Evolutionary conservation across 2,888 invertebrate genomes (phyloP).

Genomic region (Icerya purchasi): DNA sequence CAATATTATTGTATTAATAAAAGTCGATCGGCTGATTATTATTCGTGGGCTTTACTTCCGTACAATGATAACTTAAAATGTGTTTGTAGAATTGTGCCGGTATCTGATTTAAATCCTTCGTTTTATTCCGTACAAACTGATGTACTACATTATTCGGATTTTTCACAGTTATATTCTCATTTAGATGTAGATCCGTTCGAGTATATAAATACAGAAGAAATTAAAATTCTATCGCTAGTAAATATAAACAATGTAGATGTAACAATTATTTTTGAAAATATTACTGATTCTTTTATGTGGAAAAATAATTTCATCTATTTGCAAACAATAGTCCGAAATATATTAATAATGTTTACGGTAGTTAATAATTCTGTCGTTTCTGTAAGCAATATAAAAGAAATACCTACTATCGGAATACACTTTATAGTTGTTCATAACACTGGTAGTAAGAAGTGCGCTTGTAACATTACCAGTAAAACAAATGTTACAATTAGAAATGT

Average conservation of each 20-base stretch:
- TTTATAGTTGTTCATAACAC: slow-evolving; percentile 12
- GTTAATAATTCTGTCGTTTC: background rate
- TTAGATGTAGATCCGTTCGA: background rate
- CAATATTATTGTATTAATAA: background rate
- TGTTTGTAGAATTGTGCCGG: background rate
- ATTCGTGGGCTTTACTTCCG: background rate
- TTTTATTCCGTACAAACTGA: background rate
- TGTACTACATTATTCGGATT: background rate
- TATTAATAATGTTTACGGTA: background rate
- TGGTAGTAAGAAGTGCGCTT: slow-evolving; percentile 11
- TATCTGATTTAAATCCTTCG: background rate
- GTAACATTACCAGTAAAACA: slow-evolving; percentile 5
- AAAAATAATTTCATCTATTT: background rate
- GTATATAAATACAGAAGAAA: background rate
- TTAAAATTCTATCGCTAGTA: background rate
- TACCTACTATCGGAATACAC: slow-evolving; percentile 1
- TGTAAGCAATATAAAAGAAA: background rate
- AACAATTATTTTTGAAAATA: slow-evolving; percentile 4
- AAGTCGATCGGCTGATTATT: background rate
- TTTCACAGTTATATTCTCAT: background rate
- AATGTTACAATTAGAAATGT: slow-evolving; percentile 9
- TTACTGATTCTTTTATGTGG: background rate
- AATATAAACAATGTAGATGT: background rate
- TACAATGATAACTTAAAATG: background rate
- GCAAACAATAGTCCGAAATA: background rate